phyloP scores from a whole-genome alignment of 2,888 invertebrate species.

The Cabera pusaria region DNA sequence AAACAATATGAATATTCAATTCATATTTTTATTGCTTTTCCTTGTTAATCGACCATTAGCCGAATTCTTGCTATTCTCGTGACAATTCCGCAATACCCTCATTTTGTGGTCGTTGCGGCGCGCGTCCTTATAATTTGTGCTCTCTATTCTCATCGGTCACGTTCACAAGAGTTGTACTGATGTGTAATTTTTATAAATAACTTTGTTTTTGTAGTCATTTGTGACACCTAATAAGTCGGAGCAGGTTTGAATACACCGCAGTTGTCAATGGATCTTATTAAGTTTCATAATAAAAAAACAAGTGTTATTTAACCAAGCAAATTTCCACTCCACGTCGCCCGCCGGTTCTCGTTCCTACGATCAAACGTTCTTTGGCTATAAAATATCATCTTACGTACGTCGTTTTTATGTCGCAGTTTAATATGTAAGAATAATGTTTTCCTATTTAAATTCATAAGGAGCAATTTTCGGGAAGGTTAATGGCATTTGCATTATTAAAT shows the following conservation, averaged over 20 bases:
- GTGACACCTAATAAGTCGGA: constrained; percentile 27
- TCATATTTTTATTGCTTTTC: constrained; percentile 26
- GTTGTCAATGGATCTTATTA: constrained; percentile 55
- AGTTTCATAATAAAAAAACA: constrained; percentile 54
- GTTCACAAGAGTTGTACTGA: constrained; percentile 1
- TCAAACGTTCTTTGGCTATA: constrained; percentile 44
- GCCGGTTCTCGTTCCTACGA: constrained; percentile 47
- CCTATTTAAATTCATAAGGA: constrained; percentile 17
- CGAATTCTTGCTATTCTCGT: constrained; percentile 8
- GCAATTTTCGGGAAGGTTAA: constrained; percentile 12
- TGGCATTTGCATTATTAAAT: constrained; percentile 12
- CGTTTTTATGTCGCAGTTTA: constrained; percentile 20
- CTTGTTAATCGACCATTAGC: constrained; percentile 20
- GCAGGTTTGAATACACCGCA: constrained; percentile 50
- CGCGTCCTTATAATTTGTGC: constrained; percentile 2
- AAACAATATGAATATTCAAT: constrained; percentile 31
- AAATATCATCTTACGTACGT: constrained; percentile 55
- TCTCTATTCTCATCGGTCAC: constrained; percentile 2
- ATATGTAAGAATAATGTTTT: constrained; percentile 11
- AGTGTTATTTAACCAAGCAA: constrained; percentile 46
- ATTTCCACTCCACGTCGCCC: constrained; percentile 34
- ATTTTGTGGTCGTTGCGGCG: no score
- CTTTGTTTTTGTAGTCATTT: constrained; percentile 16
- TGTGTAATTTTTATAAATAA: constrained; percentile 11
- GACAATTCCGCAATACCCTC: constrained; percentile 2